A percentile compares a stretch with the other conserved stretches of the same genome.
Conservation (phyloP, 2,113 vertebrate species). For the Tetrax tetrax region DNA sequence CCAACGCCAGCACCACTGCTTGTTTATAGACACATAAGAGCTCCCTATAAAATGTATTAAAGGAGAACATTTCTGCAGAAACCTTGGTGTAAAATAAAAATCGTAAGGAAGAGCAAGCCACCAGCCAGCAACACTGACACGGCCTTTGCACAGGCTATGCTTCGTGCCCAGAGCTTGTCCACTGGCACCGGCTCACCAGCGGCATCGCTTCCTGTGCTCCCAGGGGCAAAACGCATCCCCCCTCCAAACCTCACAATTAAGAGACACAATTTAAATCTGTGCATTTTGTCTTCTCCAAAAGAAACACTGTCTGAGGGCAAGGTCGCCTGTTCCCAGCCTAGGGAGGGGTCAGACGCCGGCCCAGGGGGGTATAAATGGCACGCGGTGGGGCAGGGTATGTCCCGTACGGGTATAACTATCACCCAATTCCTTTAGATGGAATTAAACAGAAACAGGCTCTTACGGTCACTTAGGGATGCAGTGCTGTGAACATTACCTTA, state of each 20-base stretch:
- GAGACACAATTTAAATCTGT: not conserved
- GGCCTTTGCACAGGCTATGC: fast-evolving
- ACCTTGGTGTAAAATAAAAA: not conserved
- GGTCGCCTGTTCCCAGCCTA: not conserved
- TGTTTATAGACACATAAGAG: constrained; percentile 49
- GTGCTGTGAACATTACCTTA: no score
- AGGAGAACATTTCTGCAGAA: constrained; percentile 52
- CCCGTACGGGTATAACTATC: no score
- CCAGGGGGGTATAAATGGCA: not conserved
- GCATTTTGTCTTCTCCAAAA: not conserved
- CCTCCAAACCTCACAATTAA: fast-evolving
- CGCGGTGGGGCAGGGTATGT: no score
- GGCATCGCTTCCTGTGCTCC: not conserved
- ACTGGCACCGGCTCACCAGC: not conserved
- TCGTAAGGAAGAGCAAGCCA: fast-evolving
- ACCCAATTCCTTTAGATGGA: not conserved
- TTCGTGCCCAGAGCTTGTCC: no score
- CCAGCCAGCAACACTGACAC: no score
- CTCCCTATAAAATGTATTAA: constrained; percentile 54
- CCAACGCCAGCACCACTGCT: not conserved
- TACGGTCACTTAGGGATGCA: not conserved
- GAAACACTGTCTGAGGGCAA: not conserved
- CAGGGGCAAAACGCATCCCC: not conserved
- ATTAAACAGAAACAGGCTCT: not conserved
- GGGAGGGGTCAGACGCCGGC: fast-evolving